Base-by-base conservation (phyloP, 2,888 invertebrate genomes). In the Cryptophagus acutangulus region DNA sequence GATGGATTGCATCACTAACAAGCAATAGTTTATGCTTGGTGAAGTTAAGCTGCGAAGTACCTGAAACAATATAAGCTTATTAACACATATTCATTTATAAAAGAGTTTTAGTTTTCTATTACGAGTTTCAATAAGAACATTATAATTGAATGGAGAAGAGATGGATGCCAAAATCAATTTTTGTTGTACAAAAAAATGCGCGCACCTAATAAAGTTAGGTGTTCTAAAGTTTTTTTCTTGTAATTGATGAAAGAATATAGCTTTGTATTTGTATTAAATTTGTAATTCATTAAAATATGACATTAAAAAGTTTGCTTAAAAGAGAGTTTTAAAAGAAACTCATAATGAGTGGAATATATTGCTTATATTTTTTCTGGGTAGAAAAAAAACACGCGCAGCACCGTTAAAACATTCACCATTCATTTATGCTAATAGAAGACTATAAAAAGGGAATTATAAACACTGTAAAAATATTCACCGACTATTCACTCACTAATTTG, bases 381-480 rank as follows among this genome's bases (percentile, higher is more conserved):
- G 33, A 38, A 38, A 49, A 55, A 51, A 52, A 61, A 56, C 56
- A 59, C 57, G 56, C 31, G n/a, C 26, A 50, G 51, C 52, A 54
- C 51, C 54, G 51, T 53, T 55, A 54, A 54, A 53, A 52, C 52
- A 55, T 58, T 55, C 46, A 51, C 58, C 58, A 58, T 65, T 63
- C 66, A 61, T 61, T 63, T 66, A 68, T 68, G 67, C 63, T 66
- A 68, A 69, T 67, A 31, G 12, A 47, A 61, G 59, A 49, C 58
- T 59, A 62, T 67, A 67, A 67, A 67, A 67, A 66, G 61, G 62
- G 61, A 67, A 68, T 68, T 67, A 68, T 67, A 67, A 68, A 69
- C 68, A 67, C 66, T 65, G 67, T 65, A 63, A 67, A 68, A 69
- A 69, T 69, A 68, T 68, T 67, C 68, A 65, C 64, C 66, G 64